Conservation (phyloP, 2,888 invertebrate genomes). For the Cephus sareptanus region DNA sequence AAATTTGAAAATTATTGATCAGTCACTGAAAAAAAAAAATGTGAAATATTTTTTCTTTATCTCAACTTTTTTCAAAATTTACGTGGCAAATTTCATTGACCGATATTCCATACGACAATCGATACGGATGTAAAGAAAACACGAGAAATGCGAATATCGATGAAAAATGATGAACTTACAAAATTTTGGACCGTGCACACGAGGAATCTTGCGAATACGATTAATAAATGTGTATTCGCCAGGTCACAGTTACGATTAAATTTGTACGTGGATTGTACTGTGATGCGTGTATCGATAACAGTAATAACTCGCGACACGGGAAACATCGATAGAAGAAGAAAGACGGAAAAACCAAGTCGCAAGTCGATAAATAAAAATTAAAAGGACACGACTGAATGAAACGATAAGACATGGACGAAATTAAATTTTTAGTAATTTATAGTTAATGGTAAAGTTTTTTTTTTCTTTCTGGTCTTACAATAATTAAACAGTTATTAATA, state of each 20-base stretch:
- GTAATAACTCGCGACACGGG: not conserved
- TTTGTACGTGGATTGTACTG: slow-evolving; percentile 10
- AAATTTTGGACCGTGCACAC: not conserved
- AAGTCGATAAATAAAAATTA: not conserved
- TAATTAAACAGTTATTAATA: slow-evolving; percentile 63
- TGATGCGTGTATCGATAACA: not conserved
- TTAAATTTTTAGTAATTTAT: slow-evolving; percentile 57
- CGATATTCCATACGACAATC: too few species aligned
- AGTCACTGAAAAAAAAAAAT: not conserved
- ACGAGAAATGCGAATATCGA: too few species aligned
- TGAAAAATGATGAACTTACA: not conserved
- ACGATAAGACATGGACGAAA: slow-evolving; percentile 1
- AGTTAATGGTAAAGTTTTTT: slow-evolving; percentile 61
- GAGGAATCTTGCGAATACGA: not conserved
- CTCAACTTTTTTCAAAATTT: not conserved
- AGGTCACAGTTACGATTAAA: slow-evolving; percentile 2
- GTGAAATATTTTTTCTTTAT: not conserved
- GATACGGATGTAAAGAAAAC: too few species aligned
- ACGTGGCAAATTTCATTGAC: not conserved
- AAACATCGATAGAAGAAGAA: not conserved
- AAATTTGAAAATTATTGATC: not conserved
- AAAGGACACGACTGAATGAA: not conserved
- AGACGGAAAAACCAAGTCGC: not conserved
- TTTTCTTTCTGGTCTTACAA: slow-evolving; percentile 58
- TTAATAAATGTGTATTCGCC: not conserved